Percentiles rank a stretch among this genome's conserved stretches.
Conservation (phyloP, 1,140 invertebrate genomes). For the Diorhabda sublineata region DNA sequence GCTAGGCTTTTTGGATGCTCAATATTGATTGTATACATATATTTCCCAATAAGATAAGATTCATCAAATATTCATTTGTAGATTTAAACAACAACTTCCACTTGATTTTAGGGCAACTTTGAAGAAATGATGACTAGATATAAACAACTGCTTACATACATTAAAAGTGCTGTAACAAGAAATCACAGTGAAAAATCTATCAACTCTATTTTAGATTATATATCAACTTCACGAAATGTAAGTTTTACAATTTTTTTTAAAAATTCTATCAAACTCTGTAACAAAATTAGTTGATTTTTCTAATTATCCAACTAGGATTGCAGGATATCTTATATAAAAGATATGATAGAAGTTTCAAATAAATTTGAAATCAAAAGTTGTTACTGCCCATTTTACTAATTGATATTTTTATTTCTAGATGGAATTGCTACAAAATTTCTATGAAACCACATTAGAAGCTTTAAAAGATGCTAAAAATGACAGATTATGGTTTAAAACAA, state of each 20-base stretch:
- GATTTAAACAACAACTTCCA: too few relatives aligned
- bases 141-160: slow-evolving; percentile 94
- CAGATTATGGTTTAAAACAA: slow-evolving; percentile 99
- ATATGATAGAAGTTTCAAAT: too few relatives aligned
- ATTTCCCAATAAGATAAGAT: too few relatives aligned
- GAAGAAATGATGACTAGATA: slow-evolving; percentile 97
- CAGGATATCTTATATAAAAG: too few relatives aligned
- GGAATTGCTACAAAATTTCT: slow-evolving; percentile 98
- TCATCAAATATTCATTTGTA: too few relatives aligned
- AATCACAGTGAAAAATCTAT: slow-evolving; percentile 99
- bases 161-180: slow-evolving; percentile 97
- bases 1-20: too few relatives aligned
- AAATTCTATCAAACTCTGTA: too few relatives aligned
- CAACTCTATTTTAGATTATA: slow-evolving; percentile 99
- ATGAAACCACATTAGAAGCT: slow-evolving; percentile 97
- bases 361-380: too few relatives aligned
- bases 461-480: slow-evolving; percentile 99
- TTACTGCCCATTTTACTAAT: too few relatives aligned
- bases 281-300: too few relatives aligned
- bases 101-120: slow-evolving; percentile 74
- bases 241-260: slow-evolving; percentile 41
- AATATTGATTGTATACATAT: too few relatives aligned
- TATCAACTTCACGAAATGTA: slow-evolving; percentile 98
- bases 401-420: slow-evolving; percentile 62
- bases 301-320: too few relatives aligned